Base-by-base conservation (phyloP, 92 coral and sea anemone genomes). In the Blastomussa wellsi region DNA sequence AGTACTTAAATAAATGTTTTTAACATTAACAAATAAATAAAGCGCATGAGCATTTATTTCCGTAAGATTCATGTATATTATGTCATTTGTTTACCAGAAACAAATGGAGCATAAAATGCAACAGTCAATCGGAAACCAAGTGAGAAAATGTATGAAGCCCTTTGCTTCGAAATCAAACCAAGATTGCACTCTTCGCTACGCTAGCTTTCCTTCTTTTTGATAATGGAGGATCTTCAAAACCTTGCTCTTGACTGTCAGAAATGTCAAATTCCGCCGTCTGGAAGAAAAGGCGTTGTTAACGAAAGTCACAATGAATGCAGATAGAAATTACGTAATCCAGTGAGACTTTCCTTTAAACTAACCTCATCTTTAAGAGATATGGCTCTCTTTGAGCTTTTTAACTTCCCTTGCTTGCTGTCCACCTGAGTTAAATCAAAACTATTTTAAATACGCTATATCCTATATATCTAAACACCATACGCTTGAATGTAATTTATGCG, bases 211-310 rank as follows among this genome's bases (percentile, higher is more conserved):
- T 82, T 74, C 90, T 94, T 64, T 88, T 94, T 4, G 95, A 89
- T 66, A 87, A 87, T 4, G 86, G 90, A 44, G 39, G 86, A 11
- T 41, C 88, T 9, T 81, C 93, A 53, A 22, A 82, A 10, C 83
- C 91, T 32, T 89, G 92, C 62, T 94, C 98, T 78, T 94, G 98
- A 77, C 98, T 94, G 81, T 94, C 91, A 75, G 95, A 94, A 82
- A 94, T 90, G 15, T 88, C 90, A 72, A 94, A 94, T 66, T 94
- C 98, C 68, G 89, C 77, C 29, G 88, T 82, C 98, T 94, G 67
- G 33, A 74, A 88, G 17, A 70, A 64, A 38, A 20, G 1, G 7
- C 19, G 11, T 32, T 68, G 74, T 19, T 68, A 68, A 68, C 26
- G 74, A 68, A 68, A 68, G 74, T 32, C 11, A 65, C 7, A 5